Base-by-base conservation (phyloP, 2,797 vertebrate species). In the Schizothorax lantsangensis region DNA sequence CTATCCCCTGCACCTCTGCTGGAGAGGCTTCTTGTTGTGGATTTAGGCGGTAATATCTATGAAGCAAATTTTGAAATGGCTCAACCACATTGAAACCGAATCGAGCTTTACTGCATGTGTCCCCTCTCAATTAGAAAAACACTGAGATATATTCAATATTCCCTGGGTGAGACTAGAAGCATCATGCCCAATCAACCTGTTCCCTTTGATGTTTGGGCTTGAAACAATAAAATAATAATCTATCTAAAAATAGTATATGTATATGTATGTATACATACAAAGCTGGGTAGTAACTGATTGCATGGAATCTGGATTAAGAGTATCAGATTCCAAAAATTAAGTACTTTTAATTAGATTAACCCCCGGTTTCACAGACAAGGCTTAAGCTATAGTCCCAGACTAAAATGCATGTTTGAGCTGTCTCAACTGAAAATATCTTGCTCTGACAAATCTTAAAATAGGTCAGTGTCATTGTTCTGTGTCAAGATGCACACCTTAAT, bases 11-110 rank as follows among this genome's bases (percentile, higher is more conserved):
- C 40, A 59, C 19, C 68, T 47, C 68, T 12, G 54, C 26, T 84
- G 82, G 40, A 84, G 40, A 84, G 71, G 82, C 40, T 84, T 75
- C 71, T 84, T 74, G 62, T 81, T 81, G 40, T 75, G 71, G 52
- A 73, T 84, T 75, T 75, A 64, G 40, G 54, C 4, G 40, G n/a
- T 84, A 49, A 59, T 43, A 47, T 45, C n/a, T 62, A 75, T 84
- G 40, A 75, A 75, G 40, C 12, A 5, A 30, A 75, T 62, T 84
- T 75, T 14, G 26, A 75, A 64, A 62, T 1, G 19, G n/a, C 33
- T 82, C 36, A 6, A 19, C 23, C 30, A 71, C 71, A 74, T 10
- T 59, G 38, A 45, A 83, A 83, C 49, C 5, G 7, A 45, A 43
- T 9, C 2, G 4, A 82, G 47, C 9, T 14, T 82, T n/a, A 69